phyloP scores from a whole-genome alignment of 2,888 invertebrate genomes.

The Orthosia gracilis region DNA sequence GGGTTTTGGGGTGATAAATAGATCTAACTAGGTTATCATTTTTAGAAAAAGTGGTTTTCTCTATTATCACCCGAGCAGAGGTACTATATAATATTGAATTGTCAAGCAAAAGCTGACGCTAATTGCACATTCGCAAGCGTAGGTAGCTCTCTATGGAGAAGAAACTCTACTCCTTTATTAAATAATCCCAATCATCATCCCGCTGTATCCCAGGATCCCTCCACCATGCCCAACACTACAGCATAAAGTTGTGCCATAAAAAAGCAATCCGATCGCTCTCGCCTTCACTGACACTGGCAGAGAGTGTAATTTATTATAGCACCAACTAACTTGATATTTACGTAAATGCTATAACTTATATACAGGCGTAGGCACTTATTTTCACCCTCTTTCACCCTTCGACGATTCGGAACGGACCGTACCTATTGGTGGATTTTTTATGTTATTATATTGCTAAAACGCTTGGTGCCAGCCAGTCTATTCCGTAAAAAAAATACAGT shows the following conservation, averaged over 20 bases:
- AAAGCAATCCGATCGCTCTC: constrained; percentile 55
- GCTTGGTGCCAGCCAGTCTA: too few species aligned
- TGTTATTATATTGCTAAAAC: background rate
- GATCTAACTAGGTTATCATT: too few species aligned
- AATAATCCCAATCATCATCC: constrained; percentile 3
- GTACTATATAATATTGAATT: too few species aligned
- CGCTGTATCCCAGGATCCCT: constrained; percentile 4
- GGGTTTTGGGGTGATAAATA: too few species aligned
- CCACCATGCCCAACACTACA: constrained; percentile 28
- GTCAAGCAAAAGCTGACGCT: too few species aligned
- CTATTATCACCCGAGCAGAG: too few species aligned
- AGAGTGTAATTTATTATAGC: constrained; percentile 55
- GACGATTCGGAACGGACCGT: background rate
- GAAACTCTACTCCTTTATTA: background rate
- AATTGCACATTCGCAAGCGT: too few species aligned
- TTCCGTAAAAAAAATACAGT: too few species aligned
- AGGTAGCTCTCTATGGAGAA: too few species aligned
- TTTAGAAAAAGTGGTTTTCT: too few species aligned
- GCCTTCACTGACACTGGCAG: constrained; percentile 43
- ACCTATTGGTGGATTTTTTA: background rate
- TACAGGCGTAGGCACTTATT: constrained; percentile 36
- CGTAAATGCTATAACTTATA: constrained; percentile 51
- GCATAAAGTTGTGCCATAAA: constrained; percentile 59
- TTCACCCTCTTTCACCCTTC: constrained; percentile 28
- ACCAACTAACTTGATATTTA: constrained; percentile 53